Percentiles rank a stretch among this genome's conserved stretches.
These are phyloP conservation scores for Gonatopus flavifemur DNA, from an alignment of 1,140 invertebrate species.

Conservation along the genomic window DNA sequence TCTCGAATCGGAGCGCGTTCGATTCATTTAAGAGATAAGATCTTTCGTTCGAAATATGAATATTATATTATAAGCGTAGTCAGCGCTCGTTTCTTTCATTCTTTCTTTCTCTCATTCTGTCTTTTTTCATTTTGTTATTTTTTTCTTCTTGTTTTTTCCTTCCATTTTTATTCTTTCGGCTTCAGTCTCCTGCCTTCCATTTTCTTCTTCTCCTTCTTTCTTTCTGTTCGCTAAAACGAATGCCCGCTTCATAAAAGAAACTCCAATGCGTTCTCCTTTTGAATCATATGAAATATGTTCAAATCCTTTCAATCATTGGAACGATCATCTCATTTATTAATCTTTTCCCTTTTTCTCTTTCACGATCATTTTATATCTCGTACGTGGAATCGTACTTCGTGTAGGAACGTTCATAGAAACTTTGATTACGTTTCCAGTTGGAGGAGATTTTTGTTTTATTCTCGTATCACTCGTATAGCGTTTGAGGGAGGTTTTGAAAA, in stretches of 20 bases:
- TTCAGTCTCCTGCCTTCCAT: conserved; percentile 12
- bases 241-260: conserved; percentile 27
- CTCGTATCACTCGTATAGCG: no score
- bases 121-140: not conserved
- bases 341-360: no score
- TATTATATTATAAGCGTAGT: conserved; percentile 50
- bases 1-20: conserved; percentile 43
- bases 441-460: no score
- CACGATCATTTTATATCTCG: no score
- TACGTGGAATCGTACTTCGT: no score
- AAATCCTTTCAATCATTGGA: no score
- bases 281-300: no score
- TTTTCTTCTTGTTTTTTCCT: conserved; percentile 7
- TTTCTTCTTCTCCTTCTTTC: conserved; percentile 20
- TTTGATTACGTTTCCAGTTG: no score
- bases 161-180: conserved; percentile 23
- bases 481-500: no score
- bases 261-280: no score
- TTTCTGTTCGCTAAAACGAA: conserved; percentile 27
- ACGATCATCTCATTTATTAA: no score
- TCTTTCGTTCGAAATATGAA: conserved; percentile 58
- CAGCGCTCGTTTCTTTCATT: conserved; percentile 19
- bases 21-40: conserved; percentile 57
- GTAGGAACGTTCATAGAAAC: no score
- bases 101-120: conserved; percentile 6